phyloP scores from a whole-genome alignment of 1,140 invertebrate species.

The Papilio dardanus region DNA sequence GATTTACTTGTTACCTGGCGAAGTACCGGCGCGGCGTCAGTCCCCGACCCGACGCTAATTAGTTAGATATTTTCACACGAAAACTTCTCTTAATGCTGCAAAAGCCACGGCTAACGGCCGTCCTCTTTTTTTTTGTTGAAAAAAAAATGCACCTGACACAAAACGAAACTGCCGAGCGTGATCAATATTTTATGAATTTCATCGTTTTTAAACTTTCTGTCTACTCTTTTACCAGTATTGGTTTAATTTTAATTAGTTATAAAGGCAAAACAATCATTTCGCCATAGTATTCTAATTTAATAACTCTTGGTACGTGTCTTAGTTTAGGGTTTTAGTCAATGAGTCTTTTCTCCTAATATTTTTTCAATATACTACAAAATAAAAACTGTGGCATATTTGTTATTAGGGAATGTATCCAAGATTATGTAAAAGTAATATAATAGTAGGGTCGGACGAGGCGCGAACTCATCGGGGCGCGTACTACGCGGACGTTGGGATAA shows the following conservation, averaged over 20 bases:
- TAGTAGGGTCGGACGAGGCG: slow-evolving; percentile 38
- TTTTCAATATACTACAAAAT: slow-evolving; percentile 41
- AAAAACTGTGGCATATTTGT: slow-evolving; percentile 45
- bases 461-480: slow-evolving; percentile 49
- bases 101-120: slow-evolving; percentile 48
- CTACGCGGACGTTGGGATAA: slow-evolving; percentile 65
- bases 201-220: not conserved
- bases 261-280: not conserved
- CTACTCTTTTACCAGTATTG: not conserved
- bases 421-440: slow-evolving; percentile 21
- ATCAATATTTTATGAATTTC: not conserved
- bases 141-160: slow-evolving; percentile 50
- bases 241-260: not conserved
- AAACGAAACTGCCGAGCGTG: not conserved
- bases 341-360: not conserved
- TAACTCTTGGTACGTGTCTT: not conserved
- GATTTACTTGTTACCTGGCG: slow-evolving; percentile 35
- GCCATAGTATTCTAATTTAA: too few relatives aligned
- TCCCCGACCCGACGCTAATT: slow-evolving; percentile 55
- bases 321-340: not conserved
- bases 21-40: slow-evolving; percentile 21
- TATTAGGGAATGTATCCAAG: slow-evolving; percentile 7
- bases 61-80: slow-evolving; percentile 61
- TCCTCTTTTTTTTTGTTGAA: slow-evolving; percentile 48
- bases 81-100: slow-evolving; percentile 63